Base-by-base conservation (phyloP, 2,113 vertebrate genomes). In the Crocuta crocuta region DNA sequence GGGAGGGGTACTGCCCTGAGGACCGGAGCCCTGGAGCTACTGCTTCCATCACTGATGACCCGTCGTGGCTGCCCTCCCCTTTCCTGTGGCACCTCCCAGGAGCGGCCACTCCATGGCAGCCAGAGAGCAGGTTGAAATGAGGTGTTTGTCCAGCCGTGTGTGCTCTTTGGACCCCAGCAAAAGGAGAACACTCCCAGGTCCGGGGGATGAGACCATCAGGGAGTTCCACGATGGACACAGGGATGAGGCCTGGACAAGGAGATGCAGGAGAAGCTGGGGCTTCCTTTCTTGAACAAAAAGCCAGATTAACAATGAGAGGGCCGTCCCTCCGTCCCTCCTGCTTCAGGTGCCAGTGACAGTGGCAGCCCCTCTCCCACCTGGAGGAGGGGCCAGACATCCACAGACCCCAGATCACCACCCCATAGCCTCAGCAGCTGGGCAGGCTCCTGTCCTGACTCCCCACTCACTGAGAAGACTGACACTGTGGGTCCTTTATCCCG, bases 31-130 rank as follows among this genome's bases (percentile, higher is more conserved):
- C 1, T 0, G 23, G 65, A 48, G 16, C n/a, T 8, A 31, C 21
- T 5, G 35, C 7, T 43, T 6, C 35, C 23, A 7, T 21, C 83
- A 35, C 8, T 53, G n/a, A 66, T 17, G 10, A 39, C 17, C 45
- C 26, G 4, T 10, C 0, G 0, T 7, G 0, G 2, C 11, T 4
- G 28, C 31, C 58, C 3, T 7, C 33, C 24, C 33, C 2, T 19
- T 79, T 33, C 61, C 21, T 26, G 21, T 0, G 0, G 43, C 58
- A 21, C 23, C 23, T 11, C 21, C 21, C 48, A 10, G 8, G 21
- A 35, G 33, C 61, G 4, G n/a, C 76, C 23, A 8, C 2, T 43
- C 16, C 5, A 7, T 55, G 68, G 28, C 53, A 33, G 35, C 10
- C 31, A 73, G 53, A 48, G 11, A 48, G 28, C 33, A 26, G 24